Evolutionary conservation across 2,888 invertebrate species (phyloP), one percentile per base, ranked within the genome.

Genomic region (Antitype chi): DNA sequence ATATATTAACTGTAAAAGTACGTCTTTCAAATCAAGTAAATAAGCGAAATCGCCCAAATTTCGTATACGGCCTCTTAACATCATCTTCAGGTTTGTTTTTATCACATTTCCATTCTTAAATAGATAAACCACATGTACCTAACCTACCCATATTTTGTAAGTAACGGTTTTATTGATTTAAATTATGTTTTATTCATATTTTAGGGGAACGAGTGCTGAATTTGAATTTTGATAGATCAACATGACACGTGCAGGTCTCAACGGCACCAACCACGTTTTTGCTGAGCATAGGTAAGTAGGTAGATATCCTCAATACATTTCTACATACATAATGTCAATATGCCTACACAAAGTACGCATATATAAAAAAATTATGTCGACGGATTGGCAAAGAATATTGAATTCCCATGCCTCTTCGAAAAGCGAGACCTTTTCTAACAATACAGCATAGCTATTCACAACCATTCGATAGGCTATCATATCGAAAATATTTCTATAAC

Each of bases 131-230:
- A 49, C 49, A 11, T 66, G 15, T 20, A 17, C n/a, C 17, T 55
- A 13, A 11, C 28, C 17, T 49, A 25, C 20, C 32, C 28, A 68
- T 47, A 49, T 57, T 68, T 76, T 38, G 7, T 43, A 25, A 60
- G 17, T n/a, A 76, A 49, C 59, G 2, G 66, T 60, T 64, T 32
- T 15, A 38, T 6, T 38, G 3, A 76, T 60, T 55, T 70, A 60
- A 70, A 76, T 66, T 3, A 67, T 66, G 52, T 67, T 78, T 77
- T 63, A 82, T 70, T 82, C n/a, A 62, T 70, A 53, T n/a, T 47
- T 66, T 64, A 15, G 17, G 7, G 25, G n/a, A 47, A 66, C 53
- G n/a, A 49, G 59, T 60, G n/a, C n/a, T 38, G 64, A n/a, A 66
- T 60, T 76, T 66, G 32, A 69, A 69, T 69, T 80, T 38, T 9